Evolutionary conservation across 92 coral and sea anemone genomes (phyloP), one percentile per base, ranked within the genome.

Genomic region (Parazoanthus atlanticus): DNA sequence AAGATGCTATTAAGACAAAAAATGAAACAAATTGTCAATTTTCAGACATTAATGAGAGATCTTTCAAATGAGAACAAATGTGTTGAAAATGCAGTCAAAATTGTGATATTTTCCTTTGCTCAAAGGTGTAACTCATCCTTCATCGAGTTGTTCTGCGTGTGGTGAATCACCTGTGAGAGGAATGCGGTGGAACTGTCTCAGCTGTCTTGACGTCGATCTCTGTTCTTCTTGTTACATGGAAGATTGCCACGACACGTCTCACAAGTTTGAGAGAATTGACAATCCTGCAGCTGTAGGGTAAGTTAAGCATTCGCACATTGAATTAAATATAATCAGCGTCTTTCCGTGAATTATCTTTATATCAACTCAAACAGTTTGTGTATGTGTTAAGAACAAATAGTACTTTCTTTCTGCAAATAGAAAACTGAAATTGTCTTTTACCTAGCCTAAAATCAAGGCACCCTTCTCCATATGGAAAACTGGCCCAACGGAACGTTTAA

Each of bases 91-190:
- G 3, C 3, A 52, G 0, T 16, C 49, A 46, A 52, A 52, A 52
- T 13, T 13, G 3, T 52, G 19, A 1, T 32, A 19, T 74, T 21
- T 33, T 74, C 34, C 33, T 0, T 41, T 74, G 15, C 25, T 8
- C 74, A 4, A 13, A 74, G 79, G 79, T 74, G 49, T 74, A 5
- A 34, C 17, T 33, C 79, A 74, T 9, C 47, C 79, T 74, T 74
- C 79, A 36, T 74, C 79, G 26, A 74, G 25, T 33, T 74, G 79
- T 34, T 32, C 23, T 36, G 79, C 19, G 46, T 74, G 79, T 74
- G 79, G 79, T 11, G 79, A 74, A 23, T 74, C 79, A 33, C 79
- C 79, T 5, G 52, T 74, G 79, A 74, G 43, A 17, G 79, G 79
- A 74, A 32, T 74, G 26, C 41, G 79, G 38, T 74, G 79, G 79